Evolutionary conservation across 2,113 vertebrate species (phyloP), one percentile per base, ranked within the genome.

Genomic region (Urocynchramus pylzowi): DNA sequence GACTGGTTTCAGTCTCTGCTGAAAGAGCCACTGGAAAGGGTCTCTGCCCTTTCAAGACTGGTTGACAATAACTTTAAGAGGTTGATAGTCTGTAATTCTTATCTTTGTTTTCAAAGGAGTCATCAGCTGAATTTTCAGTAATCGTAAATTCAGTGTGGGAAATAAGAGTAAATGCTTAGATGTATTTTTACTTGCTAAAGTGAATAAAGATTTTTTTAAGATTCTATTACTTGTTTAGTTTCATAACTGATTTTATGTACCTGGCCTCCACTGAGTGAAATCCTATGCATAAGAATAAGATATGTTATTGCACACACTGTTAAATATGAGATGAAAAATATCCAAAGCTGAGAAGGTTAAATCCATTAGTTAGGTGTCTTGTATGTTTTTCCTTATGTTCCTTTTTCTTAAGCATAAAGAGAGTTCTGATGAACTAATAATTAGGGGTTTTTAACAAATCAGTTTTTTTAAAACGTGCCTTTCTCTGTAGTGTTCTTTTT

Each of bases 401-500:
- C 30, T 53, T n/a, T 87, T 83, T 80, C 13, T 21, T 70, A 59
- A 52, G 39, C 11, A 35, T 9, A 74, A 35, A 53, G 44, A 60
- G 3, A 35, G 14, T 85, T 91, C 45, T 73, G 37, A 64, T 65
- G 17, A 83, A 50, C 24, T 54, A 80, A 22, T 74, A 50, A 45
- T 68, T 33, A 24, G 1, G 3, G 41, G 3, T 10, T 78, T 91
- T 65, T 37, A 54, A 13, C 20, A 22, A 54, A 28, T 61, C 33
- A 18, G 0, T 16, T 44, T 49, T 50, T 54, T 63, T 12, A 3
- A 15, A 64, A 42, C 9, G 3, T 6, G 0, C 1, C 13, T 57
- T 1, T 77, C 12, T 75, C 39, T 71, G 52, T 45, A 84, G 22
- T 76, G 31, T 22, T 73, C 4, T 26, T 86, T 18, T 80, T 83